phyloP scores from a whole-genome alignment of 92 coral and sea anemone genomes.

The Zoanthus sociatus region DNA sequence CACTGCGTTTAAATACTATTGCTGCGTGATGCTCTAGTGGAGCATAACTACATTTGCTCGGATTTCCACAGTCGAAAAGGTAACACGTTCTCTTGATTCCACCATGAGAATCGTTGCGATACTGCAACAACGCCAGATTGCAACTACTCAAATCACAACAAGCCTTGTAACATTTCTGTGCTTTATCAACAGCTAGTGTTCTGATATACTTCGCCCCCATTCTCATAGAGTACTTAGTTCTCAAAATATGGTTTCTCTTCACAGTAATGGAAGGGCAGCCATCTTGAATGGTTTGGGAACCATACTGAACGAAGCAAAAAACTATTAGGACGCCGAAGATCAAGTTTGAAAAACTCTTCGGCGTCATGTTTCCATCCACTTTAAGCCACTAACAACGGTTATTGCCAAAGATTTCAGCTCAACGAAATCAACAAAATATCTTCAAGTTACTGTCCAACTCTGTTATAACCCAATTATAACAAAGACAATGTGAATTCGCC shows the following conservation, averaged over 20 bases:
- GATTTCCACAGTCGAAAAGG: conserved; percentile 42
- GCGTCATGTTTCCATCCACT: conserved; percentile 18
- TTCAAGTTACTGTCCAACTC: background rate
- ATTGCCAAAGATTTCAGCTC: background rate
- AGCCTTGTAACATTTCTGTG: conserved; percentile 16
- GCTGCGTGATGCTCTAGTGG: conserved; percentile 16
- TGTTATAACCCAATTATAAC: background rate
- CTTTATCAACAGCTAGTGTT: background rate
- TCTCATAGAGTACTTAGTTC: conserved; percentile 31
- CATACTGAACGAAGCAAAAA: conserved; percentile 33
- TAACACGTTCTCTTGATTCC: conserved; percentile 34
- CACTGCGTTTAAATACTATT: conserved; percentile 19
- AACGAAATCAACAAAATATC: background rate
- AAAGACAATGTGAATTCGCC: background rate
- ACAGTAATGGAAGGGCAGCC: conserved; percentile 33
- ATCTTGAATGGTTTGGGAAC: conserved; percentile 38
- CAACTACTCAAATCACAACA: conserved; percentile 17
- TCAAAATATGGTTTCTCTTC: conserved; percentile 36
- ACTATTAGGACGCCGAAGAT: conserved; percentile 43
- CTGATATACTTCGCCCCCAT: conserved; percentile 27
- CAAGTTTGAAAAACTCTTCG: conserved; percentile 24
- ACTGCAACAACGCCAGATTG: conserved; percentile 31
- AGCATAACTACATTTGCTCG: conserved; percentile 39
- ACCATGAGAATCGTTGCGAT: conserved; percentile 21
- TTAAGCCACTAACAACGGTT: background rate